Base-by-base conservation (phyloP, 2,113 vertebrate genomes). In the Motacilla tschutschensis region DNA sequence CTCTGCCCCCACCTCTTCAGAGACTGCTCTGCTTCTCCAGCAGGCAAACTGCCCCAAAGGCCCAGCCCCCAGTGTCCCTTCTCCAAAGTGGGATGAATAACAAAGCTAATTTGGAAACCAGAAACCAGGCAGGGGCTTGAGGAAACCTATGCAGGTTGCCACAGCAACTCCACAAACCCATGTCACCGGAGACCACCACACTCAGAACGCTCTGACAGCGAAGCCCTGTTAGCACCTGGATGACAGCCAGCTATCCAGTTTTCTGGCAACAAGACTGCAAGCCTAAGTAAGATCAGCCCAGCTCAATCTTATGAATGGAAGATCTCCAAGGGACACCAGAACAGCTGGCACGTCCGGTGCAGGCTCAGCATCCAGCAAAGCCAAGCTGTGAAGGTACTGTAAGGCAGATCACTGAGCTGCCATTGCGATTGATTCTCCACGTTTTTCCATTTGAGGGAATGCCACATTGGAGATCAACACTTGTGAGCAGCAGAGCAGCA, bases 161-260 rank as follows among this genome's bases (percentile, higher is more conserved):
- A 85, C 71, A 88, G 88, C 44, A 93, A 76, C 90, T 78, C 74
- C 2, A 2, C 73, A 85, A 80, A 80, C 36, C 79, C 66, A 28
- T 18, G 31, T 48, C 83, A 91, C 48, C 0, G 1, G 88, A 92
- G 84, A 83, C 59, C 73, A 90, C 67, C 60, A 43, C 0, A 25
- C 18, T 38, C n/a, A 24, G 40, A 60, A 76, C 75, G 72, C 33
- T 12, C 38, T 78, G 74, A 78, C 35, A 73, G 70, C 36, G 74
- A 83, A 92, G 80, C 35, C 50, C 74, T 92, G 59, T 77, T 9
- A 83, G 80, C 72, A 84, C 16, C 73, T 83, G 72, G 80, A 73
- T 35, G 58, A 65, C 58, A 65, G 72, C 75, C 83, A 89, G 51
- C 5, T 83, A 69, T 9, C 31, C 63, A 5, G 29, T 55, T 53